Evolutionary conservation across 2,113 vertebrate genomes (phyloP).

Genomic region (Atrichornis clamosus): DNA sequence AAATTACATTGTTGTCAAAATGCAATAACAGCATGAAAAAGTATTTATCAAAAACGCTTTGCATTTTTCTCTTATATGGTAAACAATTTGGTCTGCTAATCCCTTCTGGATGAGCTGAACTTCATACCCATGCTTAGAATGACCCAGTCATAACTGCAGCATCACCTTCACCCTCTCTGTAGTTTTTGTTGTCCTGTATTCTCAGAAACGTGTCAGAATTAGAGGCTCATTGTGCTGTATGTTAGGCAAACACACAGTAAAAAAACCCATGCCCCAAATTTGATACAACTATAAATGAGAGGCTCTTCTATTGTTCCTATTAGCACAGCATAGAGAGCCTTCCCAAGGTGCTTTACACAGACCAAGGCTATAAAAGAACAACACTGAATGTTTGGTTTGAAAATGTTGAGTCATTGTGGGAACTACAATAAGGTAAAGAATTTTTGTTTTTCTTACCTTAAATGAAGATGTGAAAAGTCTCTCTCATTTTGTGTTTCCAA

Average conservation of each 20-base stretch:
- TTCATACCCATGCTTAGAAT: background rate
- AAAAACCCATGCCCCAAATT: background rate
- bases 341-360: background rate
- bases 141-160: background rate
- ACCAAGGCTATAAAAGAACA: background rate
- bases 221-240: background rate
- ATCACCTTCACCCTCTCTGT: background rate
- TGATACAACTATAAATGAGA: background rate
- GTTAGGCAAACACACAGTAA: background rate
- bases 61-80: constrained; percentile 50
- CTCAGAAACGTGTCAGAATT: background rate
- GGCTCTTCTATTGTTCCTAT: background rate
- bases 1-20: background rate
- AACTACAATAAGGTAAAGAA: background rate
- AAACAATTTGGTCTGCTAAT: constrained; percentile 37
- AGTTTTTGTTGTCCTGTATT: background rate
- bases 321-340: background rate
- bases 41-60: constrained; percentile 62
- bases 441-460: background rate
- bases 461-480: background rate
- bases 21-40: constrained; percentile 53
- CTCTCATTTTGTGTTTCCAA: background rate
- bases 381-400: background rate
- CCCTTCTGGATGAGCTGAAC: background rate
- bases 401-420: background rate